These are phyloP conservation scores for Pycnonotus jocosus DNA, from an alignment of 2,113 vertebrate species.

Conservation along the genomic window DNA sequence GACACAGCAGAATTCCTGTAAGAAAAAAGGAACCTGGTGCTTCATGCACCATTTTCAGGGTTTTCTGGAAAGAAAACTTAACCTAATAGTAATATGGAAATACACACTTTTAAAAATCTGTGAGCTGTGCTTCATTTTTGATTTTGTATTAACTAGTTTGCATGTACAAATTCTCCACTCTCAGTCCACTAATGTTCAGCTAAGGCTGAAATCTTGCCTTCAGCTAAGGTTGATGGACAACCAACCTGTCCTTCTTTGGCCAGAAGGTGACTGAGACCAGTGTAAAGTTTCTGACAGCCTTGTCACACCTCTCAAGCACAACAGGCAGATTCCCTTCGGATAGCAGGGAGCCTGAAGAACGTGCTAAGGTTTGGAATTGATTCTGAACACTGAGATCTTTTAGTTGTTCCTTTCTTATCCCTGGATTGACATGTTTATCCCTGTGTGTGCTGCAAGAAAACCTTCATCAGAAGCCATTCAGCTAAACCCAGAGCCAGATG, in stretches of 20 bases:
- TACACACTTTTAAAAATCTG: not conserved
- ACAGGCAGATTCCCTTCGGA: not conserved
- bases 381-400: not conserved
- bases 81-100: not conserved
- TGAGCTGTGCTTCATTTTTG: not conserved
- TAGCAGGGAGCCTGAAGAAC: not conserved
- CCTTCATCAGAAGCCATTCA: not conserved
- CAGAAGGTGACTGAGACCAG: not conserved
- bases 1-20: not conserved
- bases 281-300: not conserved
- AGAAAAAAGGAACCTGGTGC: not conserved
- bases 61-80: not conserved
- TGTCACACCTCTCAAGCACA: not conserved
- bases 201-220: not conserved
- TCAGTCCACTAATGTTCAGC: not conserved
- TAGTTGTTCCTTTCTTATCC: not conserved
- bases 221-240: not conserved
- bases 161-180: not conserved
- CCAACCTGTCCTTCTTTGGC: not conserved
- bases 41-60: not conserved
- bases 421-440: not conserved
- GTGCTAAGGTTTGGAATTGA: not conserved
- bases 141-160: not conserved
- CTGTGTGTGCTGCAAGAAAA: not conserved
- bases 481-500: not conserved